Base-by-base conservation (phyloP, 2,113 vertebrate genomes). In the Anhinga rufa region DNA sequence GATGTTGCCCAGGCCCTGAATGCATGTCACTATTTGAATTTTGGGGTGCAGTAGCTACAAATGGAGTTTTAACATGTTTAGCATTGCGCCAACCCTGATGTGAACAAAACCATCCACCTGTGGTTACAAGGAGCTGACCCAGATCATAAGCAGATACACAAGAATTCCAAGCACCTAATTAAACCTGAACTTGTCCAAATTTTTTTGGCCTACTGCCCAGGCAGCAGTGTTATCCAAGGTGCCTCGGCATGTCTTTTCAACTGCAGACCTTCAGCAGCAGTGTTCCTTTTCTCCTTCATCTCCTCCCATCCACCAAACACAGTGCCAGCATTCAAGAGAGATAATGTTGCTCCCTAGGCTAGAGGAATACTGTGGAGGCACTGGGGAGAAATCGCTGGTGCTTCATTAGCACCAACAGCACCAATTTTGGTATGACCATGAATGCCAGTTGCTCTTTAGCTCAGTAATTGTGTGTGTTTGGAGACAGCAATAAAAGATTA, bases 131-230 rank as follows among this genome's bases (percentile, higher is more conserved):
- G 21, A 65, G 24, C 71, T 61, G 46, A 82, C 24, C 31, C 62
- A 46, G 36, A 57, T n/a, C 49, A 20, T 18, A 81, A 80, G 51
- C 64, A 93, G 77, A 92, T 86, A 89, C 48, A 60, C 13, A 2
- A 91, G 71, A 78, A 70, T 40, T 94, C 74, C 75, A 88, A 88
- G 77, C 26, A 94, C 17, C 52, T 89, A 69, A 95, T 87, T 93
- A 91, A 84, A 92, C 87, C 42, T 38, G 34, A 90, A 70, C 54
- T 62, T 61, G 42, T 66, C 51, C 80, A 80, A 19, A 17, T 25
- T n/a, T 70, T 92, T 77, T 68, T 84, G 80, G 76, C 64, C 60
- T 64, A 7, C 22, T 88, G 64, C 69, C 83, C 4, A 3, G 72
- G 55, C n/a, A 93, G 69, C 16, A n/a, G 60, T 66, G 52, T 74